These are phyloP conservation scores for Xyrichtys novacula DNA, from an alignment of 2,797 vertebrate genomes.

Conservation along the genomic window DNA sequence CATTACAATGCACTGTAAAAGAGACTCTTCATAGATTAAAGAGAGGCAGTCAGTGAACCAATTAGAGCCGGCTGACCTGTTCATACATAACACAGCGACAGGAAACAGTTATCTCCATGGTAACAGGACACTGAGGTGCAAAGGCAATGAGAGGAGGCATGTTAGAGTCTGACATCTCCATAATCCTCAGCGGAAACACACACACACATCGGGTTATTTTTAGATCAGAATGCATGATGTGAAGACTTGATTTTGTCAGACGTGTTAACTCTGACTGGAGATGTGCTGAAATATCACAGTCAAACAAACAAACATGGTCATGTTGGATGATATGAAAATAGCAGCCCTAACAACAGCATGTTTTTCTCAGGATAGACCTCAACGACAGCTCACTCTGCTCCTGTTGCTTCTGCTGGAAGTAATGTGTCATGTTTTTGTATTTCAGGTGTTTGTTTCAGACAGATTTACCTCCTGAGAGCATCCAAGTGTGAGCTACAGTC, in stretches of 20 bases:
- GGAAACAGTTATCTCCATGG: not conserved
- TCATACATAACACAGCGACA: not conserved
- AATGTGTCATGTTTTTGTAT: not conserved
- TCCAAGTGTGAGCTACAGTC: not conserved
- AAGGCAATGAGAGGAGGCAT: not conserved
- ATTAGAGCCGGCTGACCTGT: not conserved
- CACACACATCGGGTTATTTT: not conserved
- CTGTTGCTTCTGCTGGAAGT: not conserved
- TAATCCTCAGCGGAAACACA: not conserved
- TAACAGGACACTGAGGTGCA: conserved; percentile 1
- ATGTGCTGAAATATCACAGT: too few relatives aligned
- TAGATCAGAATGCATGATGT: too few relatives aligned
- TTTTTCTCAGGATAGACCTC: not conserved
- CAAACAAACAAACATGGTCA: too few relatives aligned
- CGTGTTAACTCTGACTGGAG: too few relatives aligned
- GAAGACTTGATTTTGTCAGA: too few relatives aligned
- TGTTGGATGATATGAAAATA: too few relatives aligned
- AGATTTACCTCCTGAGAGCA: not conserved
- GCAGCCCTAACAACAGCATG: not conserved
- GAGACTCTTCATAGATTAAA: not conserved
- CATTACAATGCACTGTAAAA: not conserved
- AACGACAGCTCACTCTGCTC: not conserved
- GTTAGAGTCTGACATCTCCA: not conserved
- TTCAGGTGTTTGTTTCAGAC: conserved; percentile 18
- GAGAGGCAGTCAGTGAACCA: not conserved